Base-by-base conservation (phyloP, 1,140 invertebrate genomes). In the Rhyzopertha dominica region DNA sequence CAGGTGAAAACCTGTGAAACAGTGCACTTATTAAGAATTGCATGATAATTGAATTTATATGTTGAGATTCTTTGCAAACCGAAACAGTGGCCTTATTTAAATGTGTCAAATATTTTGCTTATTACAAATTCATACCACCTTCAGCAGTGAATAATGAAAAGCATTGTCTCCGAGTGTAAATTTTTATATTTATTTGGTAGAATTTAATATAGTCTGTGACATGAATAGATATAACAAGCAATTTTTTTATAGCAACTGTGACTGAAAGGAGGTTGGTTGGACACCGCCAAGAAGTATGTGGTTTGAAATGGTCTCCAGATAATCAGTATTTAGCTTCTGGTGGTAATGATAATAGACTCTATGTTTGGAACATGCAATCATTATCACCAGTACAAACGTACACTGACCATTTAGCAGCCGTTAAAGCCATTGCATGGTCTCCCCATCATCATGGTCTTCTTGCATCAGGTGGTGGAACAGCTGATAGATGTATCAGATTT, bases 391-490 rank as follows among this genome's bases (percentile, higher is more conserved):
- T 95, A 25, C 95, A 99, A 68, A 96, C 91, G 0, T 99, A 99
- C 67, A 93, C 90, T 0, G 92, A 98, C 56, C 97, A 99, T 73
- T 75, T 95, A 58, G 97, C 97, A 0, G 97, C 97, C 0, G 97
- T 99, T 0, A 97, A 97, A 74, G 97, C 97, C 0, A 98, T 99
- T 57, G 95, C 97, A 3, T 99, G 97, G 97, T 98, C 95, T 3
- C 95, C 95, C 0, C 96, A 99, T 73, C 95, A 99, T 70, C 96
- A 98, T 69, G 96, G 97, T 0, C 72, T 99, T 24, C 72, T 99
- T 30, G 96, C 97, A 1, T 95, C 90, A 46, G 97, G 97, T 25
- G 95, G 97, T 19, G 97, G 97, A 13, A 99, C 97, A 0, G 96
- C 97, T 3, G 97, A 99, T 72, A 75, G 93, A n/a, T 94, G 89